These are phyloP conservation scores for human (Homo sapiens) DNA, from an alignment of 2,113 vertebrate species.

Conservation along the genomic window GRCh38 chr12:102136501-102137000, in stretches of 20 bases:
- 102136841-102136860: not conserved
- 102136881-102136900: not conserved
- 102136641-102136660: not conserved
- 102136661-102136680: not conserved
- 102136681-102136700: not conserved
- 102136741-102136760: not conserved
- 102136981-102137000: too few relatives aligned
- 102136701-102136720: not conserved
- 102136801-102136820: not conserved
- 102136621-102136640: not conserved
- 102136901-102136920: not conserved
- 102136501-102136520: not conserved
- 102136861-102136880: not conserved
- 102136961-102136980: too few relatives aligned
- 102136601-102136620: constrained; percentile 24
- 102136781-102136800: not conserved
- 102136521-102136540: not conserved
- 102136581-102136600: not conserved
- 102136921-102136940: too few relatives aligned
- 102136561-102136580: not conserved
- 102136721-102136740: not conserved
- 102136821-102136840: not conserved
- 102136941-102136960: too few relatives aligned
- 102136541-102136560: not conserved
- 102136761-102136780: not conserved